Evolutionary conservation across 2,797 vertebrate species (phyloP).

Genomic region (Neosilurus mollespiculum): DNA sequence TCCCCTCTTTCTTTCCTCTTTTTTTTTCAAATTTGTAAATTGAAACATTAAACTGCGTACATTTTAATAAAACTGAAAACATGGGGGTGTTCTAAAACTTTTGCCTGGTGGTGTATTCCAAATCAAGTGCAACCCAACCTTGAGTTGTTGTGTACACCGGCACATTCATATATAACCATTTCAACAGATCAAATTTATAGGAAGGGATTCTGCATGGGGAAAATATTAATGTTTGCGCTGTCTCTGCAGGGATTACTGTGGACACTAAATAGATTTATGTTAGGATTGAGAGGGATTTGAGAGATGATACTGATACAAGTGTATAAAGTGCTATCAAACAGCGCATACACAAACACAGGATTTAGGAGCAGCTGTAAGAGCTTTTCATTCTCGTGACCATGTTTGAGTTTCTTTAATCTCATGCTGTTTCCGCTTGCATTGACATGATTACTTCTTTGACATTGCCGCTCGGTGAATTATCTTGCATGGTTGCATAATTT

Average conservation of each 20-base stretch:
- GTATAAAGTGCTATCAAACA: slow-evolving; percentile 59
- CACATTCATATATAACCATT: not conserved
- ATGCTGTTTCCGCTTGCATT: slow-evolving; percentile 58
- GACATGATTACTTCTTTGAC: slow-evolving; percentile 54
- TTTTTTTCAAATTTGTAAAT: no score
- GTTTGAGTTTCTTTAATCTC: slow-evolving; percentile 67
- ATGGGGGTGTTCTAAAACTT: no score
- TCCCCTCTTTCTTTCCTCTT: no score
- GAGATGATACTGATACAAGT: slow-evolving; percentile 51
- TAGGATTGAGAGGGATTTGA: slow-evolving; percentile 56
- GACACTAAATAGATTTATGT: slow-evolving; percentile 62
- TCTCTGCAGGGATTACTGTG: slow-evolving; percentile 49
- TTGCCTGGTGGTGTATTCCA: no score
- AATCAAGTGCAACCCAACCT: not conserved
- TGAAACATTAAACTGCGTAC: no score
- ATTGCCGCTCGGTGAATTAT: slow-evolving; percentile 34
- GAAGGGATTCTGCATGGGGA: slow-evolving; percentile 16
- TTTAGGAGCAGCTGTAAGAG: slow-evolving; percentile 64
- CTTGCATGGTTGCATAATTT: slow-evolving; percentile 21
- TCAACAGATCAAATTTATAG: slow-evolving; percentile 14
- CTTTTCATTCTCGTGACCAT: slow-evolving; percentile 64
- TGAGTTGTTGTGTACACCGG: not conserved
- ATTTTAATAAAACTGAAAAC: no score
- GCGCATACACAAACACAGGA: slow-evolving; percentile 55
- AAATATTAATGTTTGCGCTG: slow-evolving; percentile 33